A percentile compares a stretch with the other conserved stretches of the same genome.
Evolutionary conservation across 2,888 invertebrate genomes (phyloP).

Genomic region (Pristionchus entomophagus): DNA sequence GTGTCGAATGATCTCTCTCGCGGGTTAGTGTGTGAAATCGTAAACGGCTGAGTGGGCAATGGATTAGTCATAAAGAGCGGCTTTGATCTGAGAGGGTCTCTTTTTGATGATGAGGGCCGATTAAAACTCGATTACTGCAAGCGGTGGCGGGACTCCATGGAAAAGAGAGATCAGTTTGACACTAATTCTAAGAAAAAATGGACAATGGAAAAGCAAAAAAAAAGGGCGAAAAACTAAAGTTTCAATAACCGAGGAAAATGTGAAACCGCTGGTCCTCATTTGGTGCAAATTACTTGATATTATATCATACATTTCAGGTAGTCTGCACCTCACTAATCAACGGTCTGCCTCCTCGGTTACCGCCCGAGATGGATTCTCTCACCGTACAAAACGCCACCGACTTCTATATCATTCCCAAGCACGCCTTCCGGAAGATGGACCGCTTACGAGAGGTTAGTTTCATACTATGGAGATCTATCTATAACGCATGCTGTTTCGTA

Average conservation of each 20-base stretch:
- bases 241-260: too few relatives aligned
- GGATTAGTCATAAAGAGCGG: not conserved
- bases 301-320: not conserved
- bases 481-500: too few relatives aligned
- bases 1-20: slow-evolving; percentile 33
- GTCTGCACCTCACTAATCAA: not conserved
- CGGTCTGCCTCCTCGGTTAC: slow-evolving; percentile 25
- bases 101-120: not conserved
- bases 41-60: slow-evolving; percentile 38
- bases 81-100: not conserved
- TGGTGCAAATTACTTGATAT: too few relatives aligned
- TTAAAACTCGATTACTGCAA: too few relatives aligned
- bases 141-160: too few relatives aligned
- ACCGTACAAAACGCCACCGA: slow-evolving; percentile 38
- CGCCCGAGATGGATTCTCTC: slow-evolving; percentile 16
- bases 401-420: slow-evolving; percentile 44
- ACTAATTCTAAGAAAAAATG: too few relatives aligned
- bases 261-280: too few relatives aligned
- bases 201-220: too few relatives aligned
- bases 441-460: slow-evolving; percentile 37
- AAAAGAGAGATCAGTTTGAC: too few relatives aligned
- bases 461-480: not conserved
- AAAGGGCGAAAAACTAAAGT: too few relatives aligned
- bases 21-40: slow-evolving; percentile 10
- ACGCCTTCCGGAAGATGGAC: slow-evolving; percentile 43